phyloP scores from a whole-genome alignment of 2,113 vertebrate species.

The Hystrix cristata region DNA sequence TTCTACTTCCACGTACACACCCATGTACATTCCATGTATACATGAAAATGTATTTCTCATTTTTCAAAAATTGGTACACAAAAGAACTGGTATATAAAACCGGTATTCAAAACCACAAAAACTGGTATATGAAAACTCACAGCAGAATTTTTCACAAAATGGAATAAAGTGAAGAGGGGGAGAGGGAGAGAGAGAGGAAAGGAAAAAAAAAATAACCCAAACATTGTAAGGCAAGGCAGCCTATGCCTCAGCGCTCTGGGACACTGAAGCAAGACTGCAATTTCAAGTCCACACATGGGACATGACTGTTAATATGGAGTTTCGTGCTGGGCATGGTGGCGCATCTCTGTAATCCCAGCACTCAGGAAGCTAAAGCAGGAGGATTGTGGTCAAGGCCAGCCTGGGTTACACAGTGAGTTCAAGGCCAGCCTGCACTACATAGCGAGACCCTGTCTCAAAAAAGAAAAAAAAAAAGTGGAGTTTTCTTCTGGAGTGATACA shows the following conservation, averaged over 20 bases:
- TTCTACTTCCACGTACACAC: background rate
- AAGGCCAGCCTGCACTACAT: no score
- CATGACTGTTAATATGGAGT: constrained; percentile 4
- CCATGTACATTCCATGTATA: background rate
- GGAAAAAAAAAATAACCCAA: background rate
- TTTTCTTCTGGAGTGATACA: background rate
- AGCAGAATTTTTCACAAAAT: background rate
- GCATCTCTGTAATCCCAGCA: no score
- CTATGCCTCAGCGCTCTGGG: background rate
- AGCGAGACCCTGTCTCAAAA: no score
- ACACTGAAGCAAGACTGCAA: background rate
- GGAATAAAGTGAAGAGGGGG: background rate
- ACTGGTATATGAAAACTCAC: background rate
- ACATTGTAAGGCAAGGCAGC: background rate
- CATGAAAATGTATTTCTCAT: constrained; percentile 6
- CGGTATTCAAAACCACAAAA: background rate
- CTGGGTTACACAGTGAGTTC: no score
- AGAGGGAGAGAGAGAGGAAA: no score
- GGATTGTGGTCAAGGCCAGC: no score
- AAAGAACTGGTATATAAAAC: background rate
- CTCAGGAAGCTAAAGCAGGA: no score
- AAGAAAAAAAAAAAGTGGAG: background rate
- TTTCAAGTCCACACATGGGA: background rate
- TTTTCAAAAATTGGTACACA: background rate
- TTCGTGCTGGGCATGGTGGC: background rate